Evolutionary conservation across 2,888 invertebrate genomes (phyloP).

Genomic region (Drosophila pseudotakahashii): DNA sequence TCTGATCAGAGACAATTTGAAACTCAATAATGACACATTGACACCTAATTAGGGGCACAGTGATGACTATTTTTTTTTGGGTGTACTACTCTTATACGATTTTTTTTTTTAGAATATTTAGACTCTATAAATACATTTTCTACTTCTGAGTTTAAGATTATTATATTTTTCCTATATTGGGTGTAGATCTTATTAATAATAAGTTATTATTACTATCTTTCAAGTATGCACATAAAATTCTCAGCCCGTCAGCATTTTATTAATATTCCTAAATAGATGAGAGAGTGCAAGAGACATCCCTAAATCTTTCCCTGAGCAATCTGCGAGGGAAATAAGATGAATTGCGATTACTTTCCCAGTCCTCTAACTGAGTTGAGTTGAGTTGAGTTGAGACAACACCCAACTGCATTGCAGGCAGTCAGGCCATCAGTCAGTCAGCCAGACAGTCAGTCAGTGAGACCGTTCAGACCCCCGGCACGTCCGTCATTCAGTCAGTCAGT

Average conservation of each 20-base stretch:
- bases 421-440: constrained; percentile 42
- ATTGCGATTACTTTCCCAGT: constrained; percentile 36
- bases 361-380: constrained; percentile 34
- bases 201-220: too few relatives aligned
- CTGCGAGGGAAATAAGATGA: constrained; percentile 33
- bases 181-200: too few relatives aligned
- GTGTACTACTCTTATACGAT: too few relatives aligned
- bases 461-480: constrained; percentile 33
- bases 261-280: neutral
- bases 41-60: too few relatives aligned
- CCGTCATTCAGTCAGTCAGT: constrained; percentile 39
- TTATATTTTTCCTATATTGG: too few relatives aligned
- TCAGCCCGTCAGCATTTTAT: neutral
- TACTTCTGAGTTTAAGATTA: too few relatives aligned
- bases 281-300: neutral
- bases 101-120: too few relatives aligned
- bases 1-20: too few relatives aligned
- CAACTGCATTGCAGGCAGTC: constrained; percentile 48
- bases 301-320: constrained; percentile 1
- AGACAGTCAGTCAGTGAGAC: constrained; percentile 29
- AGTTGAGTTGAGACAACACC: constrained; percentile 53
- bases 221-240: too few relatives aligned
- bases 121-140: too few relatives aligned
- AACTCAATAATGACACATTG: too few relatives aligned
- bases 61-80: too few relatives aligned